Percentiles rank a stretch among this genome's conserved stretches.
Conservation (phyloP, 1,140 invertebrate genomes). For the Drosophila athabasca region DNA sequence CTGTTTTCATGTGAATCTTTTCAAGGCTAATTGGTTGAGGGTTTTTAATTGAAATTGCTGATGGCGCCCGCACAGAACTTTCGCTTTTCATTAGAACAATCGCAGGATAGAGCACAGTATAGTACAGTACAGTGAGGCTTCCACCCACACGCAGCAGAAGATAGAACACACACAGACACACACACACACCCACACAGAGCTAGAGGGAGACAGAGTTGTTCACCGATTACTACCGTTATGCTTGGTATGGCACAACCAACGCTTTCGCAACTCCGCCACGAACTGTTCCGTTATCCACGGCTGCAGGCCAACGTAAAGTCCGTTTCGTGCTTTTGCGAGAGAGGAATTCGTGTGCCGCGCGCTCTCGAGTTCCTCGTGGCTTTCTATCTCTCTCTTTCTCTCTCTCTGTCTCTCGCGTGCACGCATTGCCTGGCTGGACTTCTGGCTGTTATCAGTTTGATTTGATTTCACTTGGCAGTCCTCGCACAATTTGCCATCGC, state of each 20-base stretch:
- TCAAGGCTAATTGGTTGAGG: not conserved
- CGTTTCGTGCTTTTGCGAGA: slow-evolving; percentile 29
- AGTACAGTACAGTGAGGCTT: slow-evolving; percentile 12
- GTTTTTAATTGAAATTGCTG: slow-evolving; percentile 6
- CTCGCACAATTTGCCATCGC: slow-evolving; percentile 69
- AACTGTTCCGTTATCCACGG: slow-evolving; percentile 67
- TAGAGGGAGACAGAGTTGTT: not conserved
- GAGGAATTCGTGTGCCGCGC: not conserved
- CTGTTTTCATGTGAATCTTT: not conserved
- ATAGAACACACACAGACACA: slow-evolving; percentile 6
- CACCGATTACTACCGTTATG: slow-evolving; percentile 15
- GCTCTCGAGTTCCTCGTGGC: slow-evolving; percentile 7
- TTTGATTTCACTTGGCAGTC: slow-evolving; percentile 67
- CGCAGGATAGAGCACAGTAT: not conserved
- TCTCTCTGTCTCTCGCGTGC: slow-evolving; percentile 15
- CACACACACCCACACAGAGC: slow-evolving; percentile 20
- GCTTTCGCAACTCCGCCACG: slow-evolving; percentile 74
- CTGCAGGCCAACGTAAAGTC: slow-evolving; percentile 27
- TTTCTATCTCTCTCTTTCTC: slow-evolving; percentile 5
- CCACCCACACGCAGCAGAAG: slow-evolving; percentile 11
- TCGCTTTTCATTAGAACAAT: slow-evolving; percentile 47
- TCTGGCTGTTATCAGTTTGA: slow-evolving; percentile 70
- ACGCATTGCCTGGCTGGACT: slow-evolving; percentile 21
- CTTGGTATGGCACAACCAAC: slow-evolving; percentile 64
- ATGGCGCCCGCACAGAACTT: slow-evolving; percentile 45